phyloP scores from a whole-genome alignment of 1,140 invertebrate species.

The Brachionus rubens region DNA sequence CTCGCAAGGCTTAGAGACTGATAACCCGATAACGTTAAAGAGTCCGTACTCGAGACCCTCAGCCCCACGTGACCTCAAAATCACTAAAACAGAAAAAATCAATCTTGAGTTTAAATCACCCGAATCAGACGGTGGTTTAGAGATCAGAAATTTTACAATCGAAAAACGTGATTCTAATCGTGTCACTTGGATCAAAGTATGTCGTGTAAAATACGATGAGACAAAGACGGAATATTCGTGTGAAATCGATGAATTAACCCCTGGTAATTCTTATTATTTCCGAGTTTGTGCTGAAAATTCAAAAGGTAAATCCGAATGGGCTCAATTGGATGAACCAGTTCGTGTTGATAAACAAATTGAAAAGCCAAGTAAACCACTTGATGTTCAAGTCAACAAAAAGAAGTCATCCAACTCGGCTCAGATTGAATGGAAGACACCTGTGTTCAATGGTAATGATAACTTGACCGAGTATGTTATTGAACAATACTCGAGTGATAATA shows the following conservation, averaged over 20 bases:
- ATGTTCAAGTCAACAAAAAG: slow-evolving; percentile 77
- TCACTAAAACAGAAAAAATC: neutral
- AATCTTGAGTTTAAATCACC: slow-evolving; percentile 20
- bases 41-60: neutral
- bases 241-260: slow-evolving; percentile 75
- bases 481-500: slow-evolving; percentile 66
- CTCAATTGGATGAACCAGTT: neutral
- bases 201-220: neutral
- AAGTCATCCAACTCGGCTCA: slow-evolving; percentile 72
- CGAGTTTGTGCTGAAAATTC: slow-evolving; percentile 94
- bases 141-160: slow-evolving; percentile 11
- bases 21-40: neutral
- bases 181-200: slow-evolving; percentile 37
- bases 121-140: neutral
- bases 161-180: slow-evolving; percentile 35
- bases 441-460: slow-evolving; percentile 90
- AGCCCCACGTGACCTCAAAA: neutral
- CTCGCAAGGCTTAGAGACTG: neutral
- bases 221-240: neutral
- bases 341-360: neutral
- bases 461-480: slow-evolving; percentile 68
- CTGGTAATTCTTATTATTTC: slow-evolving; percentile 93
- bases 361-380: slow-evolving; percentile 68
- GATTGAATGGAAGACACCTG: slow-evolving; percentile 80
- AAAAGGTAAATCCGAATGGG: slow-evolving; percentile 86